Conservation (phyloP, 2,113 vertebrate species). For the Pangasianodon hypophthalmus region DNA sequence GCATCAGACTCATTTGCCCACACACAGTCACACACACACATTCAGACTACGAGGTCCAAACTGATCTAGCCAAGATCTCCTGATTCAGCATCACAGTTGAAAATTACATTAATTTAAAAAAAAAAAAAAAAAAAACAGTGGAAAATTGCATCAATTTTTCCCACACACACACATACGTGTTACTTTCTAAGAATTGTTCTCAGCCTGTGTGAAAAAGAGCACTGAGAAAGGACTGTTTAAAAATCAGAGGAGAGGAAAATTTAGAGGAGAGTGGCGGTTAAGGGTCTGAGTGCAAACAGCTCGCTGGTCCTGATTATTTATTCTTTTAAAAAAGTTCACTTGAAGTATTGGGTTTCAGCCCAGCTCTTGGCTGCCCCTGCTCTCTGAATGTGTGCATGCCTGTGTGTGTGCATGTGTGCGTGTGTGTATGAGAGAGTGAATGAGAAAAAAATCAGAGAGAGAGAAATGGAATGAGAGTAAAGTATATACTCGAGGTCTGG, state of each 20-base stretch:
- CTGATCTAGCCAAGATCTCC: conserved; percentile 48
- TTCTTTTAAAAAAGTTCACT: conserved; percentile 64
- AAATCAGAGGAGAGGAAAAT: conserved; percentile 44
- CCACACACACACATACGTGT: background rate
- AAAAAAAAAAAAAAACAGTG: conserved; percentile 69
- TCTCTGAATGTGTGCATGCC: conserved; percentile 41
- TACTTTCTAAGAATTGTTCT: conserved; percentile 63
- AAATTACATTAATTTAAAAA: conserved; percentile 72
- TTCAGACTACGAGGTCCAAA: conserved; percentile 25
- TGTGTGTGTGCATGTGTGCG: conserved; percentile 46
- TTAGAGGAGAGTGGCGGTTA: conserved; percentile 53
- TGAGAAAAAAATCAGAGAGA: conserved; percentile 44
- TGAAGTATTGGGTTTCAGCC: conserved; percentile 66
- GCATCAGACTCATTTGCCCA: conserved; percentile 12
- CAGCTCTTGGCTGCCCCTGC: conserved; percentile 48
- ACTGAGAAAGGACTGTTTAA: conserved; percentile 56
- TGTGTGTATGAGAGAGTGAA: background rate
- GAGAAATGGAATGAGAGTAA: conserved; percentile 49
- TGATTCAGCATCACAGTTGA: conserved; percentile 54
- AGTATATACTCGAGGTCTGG: conserved; percentile 56
- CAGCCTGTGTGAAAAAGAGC: conserved; percentile 63
- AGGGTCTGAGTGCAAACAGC: conserved; percentile 66
- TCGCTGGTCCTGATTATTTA: conserved; percentile 67
- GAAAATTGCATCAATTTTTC: conserved; percentile 1
- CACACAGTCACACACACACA: background rate